Conservation (phyloP, 2,113 vertebrate genomes). For the Girardinichthys multiradiatus region DNA sequence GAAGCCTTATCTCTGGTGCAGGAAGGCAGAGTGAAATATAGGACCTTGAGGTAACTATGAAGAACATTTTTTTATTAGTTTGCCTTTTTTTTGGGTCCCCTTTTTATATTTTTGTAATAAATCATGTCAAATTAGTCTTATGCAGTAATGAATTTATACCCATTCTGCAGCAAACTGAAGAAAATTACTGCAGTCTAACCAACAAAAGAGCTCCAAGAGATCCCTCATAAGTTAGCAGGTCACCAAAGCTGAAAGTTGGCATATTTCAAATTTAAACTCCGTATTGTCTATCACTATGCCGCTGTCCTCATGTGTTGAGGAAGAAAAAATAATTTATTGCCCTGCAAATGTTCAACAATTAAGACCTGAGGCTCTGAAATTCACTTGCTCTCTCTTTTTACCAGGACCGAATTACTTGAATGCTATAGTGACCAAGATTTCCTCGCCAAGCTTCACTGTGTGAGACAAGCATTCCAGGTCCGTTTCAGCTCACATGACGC, state of each 20-base stretch:
- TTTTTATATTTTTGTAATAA: not conserved
- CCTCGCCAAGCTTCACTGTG: constrained; percentile 93
- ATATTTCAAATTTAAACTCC: not conserved
- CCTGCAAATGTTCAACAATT: not conserved
- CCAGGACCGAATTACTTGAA: constrained; percentile 88
- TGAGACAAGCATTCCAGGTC: constrained; percentile 96
- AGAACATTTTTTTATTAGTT: not conserved
- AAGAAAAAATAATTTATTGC: not conserved
- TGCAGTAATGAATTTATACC: not conserved
- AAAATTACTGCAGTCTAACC: not conserved
- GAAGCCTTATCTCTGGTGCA: constrained; percentile 88
- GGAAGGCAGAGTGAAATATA: constrained; percentile 84
- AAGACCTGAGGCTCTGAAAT: not conserved
- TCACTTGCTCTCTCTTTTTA: constrained; percentile 1
- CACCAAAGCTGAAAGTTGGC: not conserved
- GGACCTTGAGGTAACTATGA: constrained; percentile 85
- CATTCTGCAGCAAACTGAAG: not conserved
- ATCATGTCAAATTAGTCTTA: not conserved
- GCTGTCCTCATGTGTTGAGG: too few species aligned
- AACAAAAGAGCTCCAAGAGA: not conserved
- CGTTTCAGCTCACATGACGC: constrained; percentile 12
- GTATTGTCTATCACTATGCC: too few species aligned
- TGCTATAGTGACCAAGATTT: constrained; percentile 97
- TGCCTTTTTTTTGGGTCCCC: not conserved
- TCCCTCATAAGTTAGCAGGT: not conserved